Percentiles rank a stretch among this genome's conserved stretches.
phyloP scores from a whole-genome alignment of 1,140 invertebrate genomes.

The Trypoxylus dichotomus region DNA sequence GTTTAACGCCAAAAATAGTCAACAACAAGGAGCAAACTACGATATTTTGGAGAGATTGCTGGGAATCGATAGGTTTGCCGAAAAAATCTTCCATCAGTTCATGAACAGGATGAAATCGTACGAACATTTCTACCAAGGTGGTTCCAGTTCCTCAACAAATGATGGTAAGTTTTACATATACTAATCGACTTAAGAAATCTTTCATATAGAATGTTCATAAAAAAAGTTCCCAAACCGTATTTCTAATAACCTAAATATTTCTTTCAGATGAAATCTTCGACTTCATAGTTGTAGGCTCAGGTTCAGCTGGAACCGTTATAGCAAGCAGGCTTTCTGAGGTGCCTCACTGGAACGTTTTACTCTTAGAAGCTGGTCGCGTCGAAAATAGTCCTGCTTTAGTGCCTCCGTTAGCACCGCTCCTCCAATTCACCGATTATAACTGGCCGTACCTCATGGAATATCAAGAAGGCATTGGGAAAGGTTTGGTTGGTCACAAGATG shows the following conservation, averaged over 20 bases:
- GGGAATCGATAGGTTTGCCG: not conserved
- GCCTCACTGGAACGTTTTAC: constrained; percentile 66
- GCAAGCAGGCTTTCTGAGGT: constrained; percentile 76
- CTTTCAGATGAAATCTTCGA: constrained; percentile 47
- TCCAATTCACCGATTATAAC: constrained; percentile 73
- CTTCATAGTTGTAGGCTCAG: constrained; percentile 50
- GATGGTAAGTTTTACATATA: not conserved
- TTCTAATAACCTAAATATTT: not conserved
- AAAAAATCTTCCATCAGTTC: not conserved
- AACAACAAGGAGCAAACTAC: not conserved
- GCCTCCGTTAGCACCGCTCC: constrained; percentile 67
- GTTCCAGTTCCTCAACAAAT: not conserved
- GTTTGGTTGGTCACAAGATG: constrained; percentile 57
- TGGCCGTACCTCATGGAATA: constrained; percentile 79
- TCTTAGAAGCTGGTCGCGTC: constrained; percentile 70
- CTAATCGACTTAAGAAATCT: not conserved
- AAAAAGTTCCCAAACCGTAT: not conserved
- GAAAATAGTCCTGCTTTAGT: constrained; percentile 74
- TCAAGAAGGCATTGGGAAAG: constrained; percentile 60
- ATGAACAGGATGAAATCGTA: not conserved
- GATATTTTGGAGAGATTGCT: not conserved
- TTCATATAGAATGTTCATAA: too few species aligned
- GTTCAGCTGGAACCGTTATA: constrained; percentile 60
- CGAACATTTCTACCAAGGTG: not conserved
- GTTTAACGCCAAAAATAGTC: not conserved